Evolutionary conservation across 2,797 vertebrate genomes (phyloP), one percentile per base, ranked within the genome.

Genomic region (Caiman crocodilus): DNA sequence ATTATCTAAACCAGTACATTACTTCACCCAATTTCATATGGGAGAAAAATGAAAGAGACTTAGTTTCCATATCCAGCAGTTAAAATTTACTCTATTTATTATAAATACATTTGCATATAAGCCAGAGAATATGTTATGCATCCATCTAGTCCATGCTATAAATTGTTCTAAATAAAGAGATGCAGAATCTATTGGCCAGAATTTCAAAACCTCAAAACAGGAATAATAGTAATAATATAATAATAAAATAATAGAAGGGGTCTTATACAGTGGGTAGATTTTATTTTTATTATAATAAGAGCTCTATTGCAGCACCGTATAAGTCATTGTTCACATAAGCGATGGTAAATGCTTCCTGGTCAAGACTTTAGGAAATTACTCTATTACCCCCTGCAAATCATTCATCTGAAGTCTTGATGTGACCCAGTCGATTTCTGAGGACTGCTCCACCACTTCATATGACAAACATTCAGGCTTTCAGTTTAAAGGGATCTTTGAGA

Each of bases 401-500:
- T 93, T 96, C 58, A 81, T 88, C 76, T 82, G 3, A 90, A 93
- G 82, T 77, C 95, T 96, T 1, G 0, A 79, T 76, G 80, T 92
- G 95, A 97, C 94, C 94, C 90, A 0, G 2, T 79, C 11, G 59
- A 77, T 87, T 96, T 93, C 76, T 26, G 16, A 96, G 92, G 93
- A 90, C 89, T 21, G 76, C 5, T 63, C 90, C 92, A 90, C 88
- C 92, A 96, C 92, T 95, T 94, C 20, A 57, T 95, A 92, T 92
- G 95, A 98, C 76, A 77, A 96, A 96, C n/a, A 75, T 78, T 82
- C 94, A 94, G 92, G 79, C 84, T 87, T 81, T 69, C 89, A 3
- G 7, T 32, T 6, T 96, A 94, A 97, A 97, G 73, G 79, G 91
- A 85, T 95, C 91, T 97, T 96, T 96, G 89, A 96, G 97, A 97